Evolutionary conservation across 2,797 vertebrate genomes (phyloP).

Genomic region (Brachyalestes nurse): DNA sequence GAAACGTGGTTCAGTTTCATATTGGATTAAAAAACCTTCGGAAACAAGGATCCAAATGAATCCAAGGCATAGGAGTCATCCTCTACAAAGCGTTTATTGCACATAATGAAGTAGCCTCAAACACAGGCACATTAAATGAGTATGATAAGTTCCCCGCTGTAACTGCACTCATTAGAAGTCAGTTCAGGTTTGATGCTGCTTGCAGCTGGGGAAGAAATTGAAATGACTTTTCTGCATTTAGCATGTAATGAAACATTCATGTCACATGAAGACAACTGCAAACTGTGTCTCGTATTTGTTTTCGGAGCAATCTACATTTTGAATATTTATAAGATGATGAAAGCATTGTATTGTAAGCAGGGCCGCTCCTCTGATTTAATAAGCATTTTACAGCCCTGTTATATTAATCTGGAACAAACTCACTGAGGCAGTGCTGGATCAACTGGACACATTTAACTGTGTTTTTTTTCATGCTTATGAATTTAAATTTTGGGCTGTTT

Average conservation of each 20-base stretch:
- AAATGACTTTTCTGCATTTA: conserved; percentile 68
- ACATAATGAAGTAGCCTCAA: neutral
- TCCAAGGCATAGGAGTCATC: neutral
- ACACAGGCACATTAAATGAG: conserved; percentile 32
- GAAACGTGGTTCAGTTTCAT: neutral
- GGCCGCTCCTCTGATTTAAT: conserved; percentile 64
- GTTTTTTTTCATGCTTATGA: conserved; percentile 63
- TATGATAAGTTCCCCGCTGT: conserved; percentile 43
- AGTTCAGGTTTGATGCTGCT: conserved; percentile 52
- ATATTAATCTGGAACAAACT: conserved; percentile 67
- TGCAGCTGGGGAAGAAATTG: conserved; percentile 56
- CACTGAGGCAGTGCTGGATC: conserved; percentile 64
- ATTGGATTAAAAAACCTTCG: neutral
- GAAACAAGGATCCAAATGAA: neutral
- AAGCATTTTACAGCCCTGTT: conserved; percentile 70
- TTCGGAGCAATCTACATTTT: conserved; percentile 62
- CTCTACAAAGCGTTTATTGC: conserved; percentile 2
- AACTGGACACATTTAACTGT: conserved; percentile 65
- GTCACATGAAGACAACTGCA: conserved; percentile 67
- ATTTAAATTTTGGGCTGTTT: conserved; percentile 67
- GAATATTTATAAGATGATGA: conserved; percentile 73
- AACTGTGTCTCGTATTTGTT: conserved; percentile 68
- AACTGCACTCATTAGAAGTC: conserved; percentile 57
- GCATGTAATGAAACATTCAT: conserved; percentile 72
- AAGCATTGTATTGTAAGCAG: conserved; percentile 64